Base-by-base conservation (phyloP, 2,113 vertebrate genomes). In the Zingel zingel region DNA sequence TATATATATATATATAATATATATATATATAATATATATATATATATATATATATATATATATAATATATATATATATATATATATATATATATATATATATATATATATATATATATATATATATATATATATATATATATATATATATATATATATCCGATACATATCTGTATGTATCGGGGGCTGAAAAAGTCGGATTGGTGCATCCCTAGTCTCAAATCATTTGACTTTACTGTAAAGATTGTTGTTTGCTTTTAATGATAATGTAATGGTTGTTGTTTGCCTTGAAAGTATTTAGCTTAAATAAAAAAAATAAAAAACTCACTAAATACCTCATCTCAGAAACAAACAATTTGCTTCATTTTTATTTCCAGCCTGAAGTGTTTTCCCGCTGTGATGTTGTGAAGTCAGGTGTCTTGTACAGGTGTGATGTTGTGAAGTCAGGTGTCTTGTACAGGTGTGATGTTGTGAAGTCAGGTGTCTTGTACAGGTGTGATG, bases 231-330 rank as follows among this genome's bases (percentile, higher is more conserved):
- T 58, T 30, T 19, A 13, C 18, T 71, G 61, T 70, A 8, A 72
- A 43, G 27, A 58, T 59, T 62, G 47, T 54, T 67, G 57, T 83
- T 63, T 81, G 62, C 6, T 57, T 83, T 69, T 47, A 54, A 11
- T 64, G 43, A 48, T 63, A 0, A n/a, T 74, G 43, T 36, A 3
- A 33, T 33, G n/a, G 0, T 66, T 27, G 27, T 16, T n/a, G 51
- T 61, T 72, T 75, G 68, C 51, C 54, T 77, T 83, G n/a, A 48
- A 63, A 64, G 0, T 67, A 23, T 77, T 77, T 63, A 63, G 56
- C 4, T 72, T 62, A 27, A 30, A 63, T 36, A 9, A 30, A 50
- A 30, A 67, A 33, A 14, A 30, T 30, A 30, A 67, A 33, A 53
- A 59, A 43, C 2, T 54, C 3, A 50, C 5, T 56, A 57, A 85